Evolutionary conservation across 2,797 vertebrate species (phyloP).

Genomic region (Poliocrania exsul): DNA sequence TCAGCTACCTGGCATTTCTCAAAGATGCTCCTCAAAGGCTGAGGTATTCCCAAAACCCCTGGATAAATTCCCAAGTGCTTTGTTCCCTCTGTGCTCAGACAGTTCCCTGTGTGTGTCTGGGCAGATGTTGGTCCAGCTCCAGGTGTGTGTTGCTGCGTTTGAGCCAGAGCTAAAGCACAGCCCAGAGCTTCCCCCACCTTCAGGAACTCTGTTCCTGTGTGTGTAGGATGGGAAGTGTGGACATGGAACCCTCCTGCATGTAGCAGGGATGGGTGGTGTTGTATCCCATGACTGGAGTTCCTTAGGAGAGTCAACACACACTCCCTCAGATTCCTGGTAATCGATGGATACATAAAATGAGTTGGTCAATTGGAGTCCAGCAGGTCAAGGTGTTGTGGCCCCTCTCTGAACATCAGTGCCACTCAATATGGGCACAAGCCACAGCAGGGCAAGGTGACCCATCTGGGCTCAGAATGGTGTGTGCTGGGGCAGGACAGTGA

Average conservation of each 20-base stretch:
- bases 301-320: fast-evolving
- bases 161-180: neutral
- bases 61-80: fast-evolving
- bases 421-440: neutral
- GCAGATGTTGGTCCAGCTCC: neutral
- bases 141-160: neutral
- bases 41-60: neutral
- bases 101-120: neutral
- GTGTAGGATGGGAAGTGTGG: neutral
- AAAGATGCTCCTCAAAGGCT: neutral
- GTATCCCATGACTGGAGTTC: neutral
- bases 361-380: neutral
- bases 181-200: neutral
- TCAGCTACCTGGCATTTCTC: neutral
- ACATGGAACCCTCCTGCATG: neutral
- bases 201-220: fast-evolving
- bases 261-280: neutral
- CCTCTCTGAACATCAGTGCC: neutral
- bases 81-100: neutral
- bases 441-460: neutral
- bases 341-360: too few relatives aligned
- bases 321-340: neutral
- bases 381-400: neutral
- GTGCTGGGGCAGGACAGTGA: neutral
- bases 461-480: neutral